These are phyloP conservation scores for Salarias fasciatus DNA, from an alignment of 2,797 vertebrate genomes.

Conservation along the genomic window DNA sequence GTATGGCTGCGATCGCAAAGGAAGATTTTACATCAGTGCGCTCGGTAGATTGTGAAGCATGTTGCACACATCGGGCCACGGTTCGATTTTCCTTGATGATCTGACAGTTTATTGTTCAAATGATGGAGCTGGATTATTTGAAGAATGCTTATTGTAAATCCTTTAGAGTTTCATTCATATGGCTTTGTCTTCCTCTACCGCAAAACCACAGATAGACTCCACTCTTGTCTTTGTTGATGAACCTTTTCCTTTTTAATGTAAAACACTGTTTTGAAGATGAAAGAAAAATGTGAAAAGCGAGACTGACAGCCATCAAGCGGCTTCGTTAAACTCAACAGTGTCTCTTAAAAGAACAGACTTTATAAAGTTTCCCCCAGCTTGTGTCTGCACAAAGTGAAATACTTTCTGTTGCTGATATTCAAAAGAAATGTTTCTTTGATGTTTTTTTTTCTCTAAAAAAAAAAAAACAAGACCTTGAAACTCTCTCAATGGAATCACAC, in stretches of 20 bases:
- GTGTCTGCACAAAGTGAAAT: conserved; percentile 42
- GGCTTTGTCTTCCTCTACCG: conserved; percentile 3
- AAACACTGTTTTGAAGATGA: not conserved
- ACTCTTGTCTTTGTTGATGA: not conserved
- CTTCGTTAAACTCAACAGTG: conserved; percentile 22
- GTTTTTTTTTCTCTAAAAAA: too few relatives aligned
- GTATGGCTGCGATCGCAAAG: conserved; percentile 21
- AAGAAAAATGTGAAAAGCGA: conserved; percentile 7
- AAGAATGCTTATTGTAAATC: too few relatives aligned
- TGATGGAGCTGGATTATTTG: not conserved
- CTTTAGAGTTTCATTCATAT: too few relatives aligned
- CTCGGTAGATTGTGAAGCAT: not conserved
- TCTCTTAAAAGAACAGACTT: not conserved
- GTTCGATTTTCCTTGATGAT: conserved; percentile 3
- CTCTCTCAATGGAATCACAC: conserved; percentile 32
- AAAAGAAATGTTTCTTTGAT: conserved; percentile 61
- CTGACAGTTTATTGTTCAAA: not conserved
- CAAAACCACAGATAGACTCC: not conserved
- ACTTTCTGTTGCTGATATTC: conserved; percentile 46
- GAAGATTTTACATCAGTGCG: conserved; percentile 23
- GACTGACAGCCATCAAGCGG: too few relatives aligned
- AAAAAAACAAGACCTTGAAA: conserved; percentile 49
- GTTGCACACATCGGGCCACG: not conserved
- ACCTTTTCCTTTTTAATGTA: conserved; percentile 21
- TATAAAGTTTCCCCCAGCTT: conserved; percentile 22